A percentile compares a stretch with the other conserved stretches of the same genome.
Conservation (phyloP, 2,888 invertebrate species). For the Watsonalla binaria region DNA sequence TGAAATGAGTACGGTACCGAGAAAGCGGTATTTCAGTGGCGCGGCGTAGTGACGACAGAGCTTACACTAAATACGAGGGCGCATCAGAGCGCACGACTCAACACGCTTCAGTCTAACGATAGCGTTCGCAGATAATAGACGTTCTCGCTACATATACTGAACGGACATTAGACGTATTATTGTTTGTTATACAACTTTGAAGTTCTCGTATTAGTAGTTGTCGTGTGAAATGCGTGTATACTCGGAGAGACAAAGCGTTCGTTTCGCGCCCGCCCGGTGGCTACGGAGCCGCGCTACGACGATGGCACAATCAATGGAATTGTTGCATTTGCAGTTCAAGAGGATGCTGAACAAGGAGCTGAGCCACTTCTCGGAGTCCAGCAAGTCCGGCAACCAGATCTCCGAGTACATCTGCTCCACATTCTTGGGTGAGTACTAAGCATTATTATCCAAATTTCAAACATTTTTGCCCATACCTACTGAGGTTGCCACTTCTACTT, state of each 20-base stretch:
- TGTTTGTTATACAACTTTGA: conserved; percentile 8
- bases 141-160: conserved; percentile 28
- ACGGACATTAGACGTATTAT: conserved; percentile 15
- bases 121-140: conserved; percentile 56
- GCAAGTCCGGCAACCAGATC: conserved; percentile 99
- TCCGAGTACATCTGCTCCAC: conserved; percentile 99
- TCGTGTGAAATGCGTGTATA: conserved; percentile 70
- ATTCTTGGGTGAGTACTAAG: conserved; percentile 92
- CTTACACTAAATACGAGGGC: conserved; percentile 27
- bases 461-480: too few species aligned
- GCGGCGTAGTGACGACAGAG: conserved; percentile 37
- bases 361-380: conserved; percentile 99
- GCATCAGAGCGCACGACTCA: conserved; percentile 23
- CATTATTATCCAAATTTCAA: too few species aligned
- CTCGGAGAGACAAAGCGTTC: conserved; percentile 63
- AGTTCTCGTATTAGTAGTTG: conserved; percentile 23
- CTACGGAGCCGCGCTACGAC: conserved; percentile 51
- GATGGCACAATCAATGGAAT: conserved; percentile 68
- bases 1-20: conserved; percentile 38
- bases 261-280: conserved; percentile 59
- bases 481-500: too few species aligned
- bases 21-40: conserved; percentile 53
- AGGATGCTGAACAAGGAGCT: conserved; percentile 99
- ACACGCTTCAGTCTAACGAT: conserved; percentile 55
- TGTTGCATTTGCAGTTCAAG: conserved; percentile 91